phyloP scores from a whole-genome alignment of 1,140 invertebrate genomes.

The Cephus cinctus region DNA sequence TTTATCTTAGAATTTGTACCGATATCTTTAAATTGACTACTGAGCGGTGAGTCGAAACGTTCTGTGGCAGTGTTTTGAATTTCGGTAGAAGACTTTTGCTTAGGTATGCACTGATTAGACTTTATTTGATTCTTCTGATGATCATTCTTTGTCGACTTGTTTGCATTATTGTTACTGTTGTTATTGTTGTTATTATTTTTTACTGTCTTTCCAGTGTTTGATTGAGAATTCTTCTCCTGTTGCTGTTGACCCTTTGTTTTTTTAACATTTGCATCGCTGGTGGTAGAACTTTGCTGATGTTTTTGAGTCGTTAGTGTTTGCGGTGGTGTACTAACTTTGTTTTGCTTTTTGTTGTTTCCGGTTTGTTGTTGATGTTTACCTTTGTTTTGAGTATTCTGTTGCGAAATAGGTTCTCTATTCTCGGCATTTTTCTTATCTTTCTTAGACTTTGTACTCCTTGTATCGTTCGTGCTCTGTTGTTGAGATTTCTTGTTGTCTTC shows the following conservation, averaged over 20 bases:
- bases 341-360: conserved; percentile 27
- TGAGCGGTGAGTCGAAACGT: conserved; percentile 26
- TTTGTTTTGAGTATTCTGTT: conserved; percentile 23
- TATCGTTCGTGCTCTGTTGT: conserved; percentile 22
- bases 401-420: conserved; percentile 46
- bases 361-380: conserved; percentile 28
- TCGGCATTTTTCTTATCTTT: conserved; percentile 49
- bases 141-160: conserved; percentile 21
- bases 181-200: conserved; percentile 29
- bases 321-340: conserved; percentile 23
- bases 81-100: conserved; percentile 15
- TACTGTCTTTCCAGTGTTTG: conserved; percentile 23
- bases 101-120: conserved; percentile 10
- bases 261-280: conserved; percentile 23
- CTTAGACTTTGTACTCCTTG: conserved; percentile 38
- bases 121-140: conserved; percentile 19
- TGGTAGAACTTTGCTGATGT: conserved; percentile 25
- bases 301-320: conserved; percentile 28
- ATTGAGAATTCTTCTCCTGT: conserved; percentile 23
- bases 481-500: conserved; percentile 34
- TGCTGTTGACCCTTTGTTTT: conserved; percentile 30
- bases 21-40: conserved; percentile 43
- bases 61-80: conserved; percentile 24
- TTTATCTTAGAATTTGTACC: conserved; percentile 40
- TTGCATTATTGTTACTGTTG: conserved; percentile 21